Conservation (phyloP, 2,113 vertebrate genomes). For the Papio anubis region DNA sequence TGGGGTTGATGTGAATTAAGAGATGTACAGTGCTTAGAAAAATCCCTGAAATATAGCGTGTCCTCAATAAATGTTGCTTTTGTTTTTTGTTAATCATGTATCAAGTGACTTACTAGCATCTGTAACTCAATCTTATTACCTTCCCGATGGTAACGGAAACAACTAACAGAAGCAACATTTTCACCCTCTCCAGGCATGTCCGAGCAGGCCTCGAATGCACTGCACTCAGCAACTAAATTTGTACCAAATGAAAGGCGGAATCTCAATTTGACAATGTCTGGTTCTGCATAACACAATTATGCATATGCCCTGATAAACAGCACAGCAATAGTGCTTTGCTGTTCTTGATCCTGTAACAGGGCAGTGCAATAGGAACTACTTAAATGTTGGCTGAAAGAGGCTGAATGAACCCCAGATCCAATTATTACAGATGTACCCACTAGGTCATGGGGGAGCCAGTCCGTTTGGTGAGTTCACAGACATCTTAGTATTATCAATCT, state of each 20-base stretch:
- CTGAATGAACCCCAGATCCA: background rate
- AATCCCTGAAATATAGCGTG: rapidly evolving
- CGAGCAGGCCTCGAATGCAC: background rate
- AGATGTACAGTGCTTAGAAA: rapidly evolving
- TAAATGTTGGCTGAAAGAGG: background rate
- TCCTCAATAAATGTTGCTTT: background rate
- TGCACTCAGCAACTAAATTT: background rate
- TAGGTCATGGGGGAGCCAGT: background rate
- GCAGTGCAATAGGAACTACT: rapidly evolving
- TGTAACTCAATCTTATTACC: background rate
- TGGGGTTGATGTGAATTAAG: background rate
- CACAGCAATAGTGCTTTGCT: rapidly evolving
- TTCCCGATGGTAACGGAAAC: background rate
- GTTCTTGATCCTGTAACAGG: background rate
- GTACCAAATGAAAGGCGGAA: background rate
- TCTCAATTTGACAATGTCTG: background rate
- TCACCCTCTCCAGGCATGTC: background rate
- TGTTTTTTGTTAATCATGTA: background rate
- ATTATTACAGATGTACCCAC: rapidly evolving
- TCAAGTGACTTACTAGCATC: background rate
- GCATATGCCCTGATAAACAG: background rate
- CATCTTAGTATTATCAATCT: background rate
- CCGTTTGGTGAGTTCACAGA: background rate
- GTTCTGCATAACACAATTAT: background rate
- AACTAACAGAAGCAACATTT: background rate